phyloP scores from a whole-genome alignment of 2,113 vertebrate species.

The Solenodon paradoxus region DNA sequence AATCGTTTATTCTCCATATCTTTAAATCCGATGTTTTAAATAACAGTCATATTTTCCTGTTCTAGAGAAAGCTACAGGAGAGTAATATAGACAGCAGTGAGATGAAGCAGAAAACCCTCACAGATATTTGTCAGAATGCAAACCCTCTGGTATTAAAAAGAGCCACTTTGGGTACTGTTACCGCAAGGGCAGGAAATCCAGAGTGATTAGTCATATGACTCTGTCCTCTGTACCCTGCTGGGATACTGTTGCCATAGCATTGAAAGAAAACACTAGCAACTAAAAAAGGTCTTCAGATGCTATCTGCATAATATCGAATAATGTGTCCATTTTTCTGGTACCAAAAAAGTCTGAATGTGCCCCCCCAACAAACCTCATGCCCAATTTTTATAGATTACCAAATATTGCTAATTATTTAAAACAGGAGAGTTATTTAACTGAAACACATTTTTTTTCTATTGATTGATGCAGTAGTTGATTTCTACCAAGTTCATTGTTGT shows the following conservation, averaged over 20 bases:
- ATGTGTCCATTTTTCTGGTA: background rate
- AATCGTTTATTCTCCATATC: fast-evolving
- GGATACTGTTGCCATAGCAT: constrained; percentile 67
- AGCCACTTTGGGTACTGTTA: background rate
- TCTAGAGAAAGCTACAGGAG: background rate
- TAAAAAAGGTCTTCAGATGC: constrained; percentile 53
- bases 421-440: constrained; percentile 12
- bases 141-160: background rate
- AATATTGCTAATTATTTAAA: constrained; percentile 44
- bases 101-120: background rate
- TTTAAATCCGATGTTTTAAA: background rate
- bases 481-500: background rate
- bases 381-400: constrained; percentile 29
- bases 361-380: background rate
- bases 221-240: background rate
- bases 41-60: background rate
- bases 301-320: constrained; percentile 45
- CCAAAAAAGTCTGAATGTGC: background rate
- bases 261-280: constrained; percentile 73
- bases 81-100: background rate
- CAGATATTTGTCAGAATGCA: background rate
- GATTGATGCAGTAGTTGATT: background rate
- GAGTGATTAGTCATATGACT: background rate
- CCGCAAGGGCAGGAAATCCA: constrained; percentile 58
- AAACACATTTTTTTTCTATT: background rate